phyloP scores from a whole-genome alignment of 2,113 vertebrate genomes.

The Bubo blakistoni region DNA sequence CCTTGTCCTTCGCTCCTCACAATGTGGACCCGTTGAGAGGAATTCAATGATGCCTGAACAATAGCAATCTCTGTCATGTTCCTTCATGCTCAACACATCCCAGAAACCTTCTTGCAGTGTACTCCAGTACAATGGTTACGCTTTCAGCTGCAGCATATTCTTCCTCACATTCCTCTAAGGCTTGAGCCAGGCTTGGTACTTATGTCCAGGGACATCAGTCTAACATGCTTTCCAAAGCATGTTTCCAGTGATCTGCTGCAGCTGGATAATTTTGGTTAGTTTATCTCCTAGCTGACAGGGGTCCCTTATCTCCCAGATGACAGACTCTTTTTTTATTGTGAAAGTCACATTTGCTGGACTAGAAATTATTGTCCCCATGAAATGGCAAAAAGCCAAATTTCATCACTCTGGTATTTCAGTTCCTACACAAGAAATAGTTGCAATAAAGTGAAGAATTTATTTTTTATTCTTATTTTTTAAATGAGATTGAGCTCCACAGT shows the following conservation, averaged over 20 bases:
- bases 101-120: neutral
- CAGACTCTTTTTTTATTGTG: neutral
- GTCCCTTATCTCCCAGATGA: neutral
- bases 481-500: neutral
- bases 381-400: neutral
- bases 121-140: neutral
- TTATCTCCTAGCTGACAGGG: neutral
- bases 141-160: neutral
- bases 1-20: neutral
- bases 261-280: neutral
- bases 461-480: neutral
- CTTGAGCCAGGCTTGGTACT: neutral
- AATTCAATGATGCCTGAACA: neutral
- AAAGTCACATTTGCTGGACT: neutral
- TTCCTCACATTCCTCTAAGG: neutral
- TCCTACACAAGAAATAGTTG: neutral
- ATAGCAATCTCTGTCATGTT: neutral
- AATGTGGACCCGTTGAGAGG: neutral
- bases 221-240: neutral
- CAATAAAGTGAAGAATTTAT: neutral
- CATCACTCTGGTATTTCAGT: neutral
- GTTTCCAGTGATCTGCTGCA: neutral
- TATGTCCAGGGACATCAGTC: neutral
- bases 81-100: neutral
- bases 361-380: neutral